These are phyloP conservation scores for Copidosoma floridanum DNA, from an alignment of 1,140 invertebrate species.

Conservation along the genomic window DNA sequence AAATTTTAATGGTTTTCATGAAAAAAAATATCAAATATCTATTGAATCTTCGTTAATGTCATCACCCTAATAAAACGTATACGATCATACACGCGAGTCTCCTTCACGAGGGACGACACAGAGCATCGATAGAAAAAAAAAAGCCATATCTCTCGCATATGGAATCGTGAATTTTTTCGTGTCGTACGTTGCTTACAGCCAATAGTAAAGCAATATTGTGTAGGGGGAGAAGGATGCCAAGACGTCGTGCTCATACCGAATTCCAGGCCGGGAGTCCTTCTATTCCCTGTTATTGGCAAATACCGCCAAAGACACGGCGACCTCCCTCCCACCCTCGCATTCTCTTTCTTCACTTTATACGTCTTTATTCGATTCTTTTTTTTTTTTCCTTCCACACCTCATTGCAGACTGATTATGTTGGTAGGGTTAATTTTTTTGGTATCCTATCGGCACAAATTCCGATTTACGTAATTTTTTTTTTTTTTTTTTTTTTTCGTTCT, in stretches of 20 bases:
- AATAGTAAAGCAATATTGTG: slow-evolving; percentile 51
- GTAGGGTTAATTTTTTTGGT: no score
- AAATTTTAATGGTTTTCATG: no score
- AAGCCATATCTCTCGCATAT: no score
- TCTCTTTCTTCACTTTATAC: background rate
- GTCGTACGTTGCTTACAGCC: slow-evolving; percentile 24
- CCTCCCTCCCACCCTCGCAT: background rate
- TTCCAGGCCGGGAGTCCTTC: slow-evolving; percentile 37
- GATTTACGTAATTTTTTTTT: no score
- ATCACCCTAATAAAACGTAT: background rate
- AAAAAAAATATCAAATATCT: slow-evolving; percentile 1
- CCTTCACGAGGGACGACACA: background rate
- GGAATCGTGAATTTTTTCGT: slow-evolving; percentile 38
- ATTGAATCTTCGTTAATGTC: slow-evolving; percentile 16
- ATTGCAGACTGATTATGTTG: no score
- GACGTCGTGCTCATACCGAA: slow-evolving; percentile 44
- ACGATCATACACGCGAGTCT: background rate
- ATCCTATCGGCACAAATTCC: no score
- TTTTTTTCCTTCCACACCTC: background rate
- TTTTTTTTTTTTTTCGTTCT: no score
- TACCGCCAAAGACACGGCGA: slow-evolving; percentile 26
- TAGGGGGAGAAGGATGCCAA: slow-evolving; percentile 36
- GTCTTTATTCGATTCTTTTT: background rate
- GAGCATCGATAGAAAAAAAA: no score
- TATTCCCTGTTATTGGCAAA: slow-evolving; percentile 49